A percentile compares a stretch with the other conserved stretches of the same genome.
phyloP scores from a whole-genome alignment of 2,888 invertebrate species.

The Drosophila meridiana region DNA sequence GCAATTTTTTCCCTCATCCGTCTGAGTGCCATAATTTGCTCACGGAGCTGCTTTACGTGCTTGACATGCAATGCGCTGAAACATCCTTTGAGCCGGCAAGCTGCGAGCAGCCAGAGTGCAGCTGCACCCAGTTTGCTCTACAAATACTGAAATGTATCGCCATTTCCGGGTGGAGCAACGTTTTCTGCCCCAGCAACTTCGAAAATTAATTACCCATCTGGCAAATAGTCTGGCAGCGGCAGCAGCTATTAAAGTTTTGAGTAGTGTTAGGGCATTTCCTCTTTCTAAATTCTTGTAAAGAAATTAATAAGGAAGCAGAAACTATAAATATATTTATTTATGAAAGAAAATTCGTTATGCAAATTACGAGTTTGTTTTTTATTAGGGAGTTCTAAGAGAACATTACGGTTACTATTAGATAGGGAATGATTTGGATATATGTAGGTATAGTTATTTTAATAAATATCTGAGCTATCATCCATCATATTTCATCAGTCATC shows the following conservation, averaged over 20 bases:
- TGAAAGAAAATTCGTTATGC: not conserved
- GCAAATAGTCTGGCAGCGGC: constrained; percentile 4
- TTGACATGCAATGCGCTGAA: constrained; percentile 6
- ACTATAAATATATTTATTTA: not conserved
- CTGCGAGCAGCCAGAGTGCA: not conserved
- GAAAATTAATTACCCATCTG: constrained; percentile 20
- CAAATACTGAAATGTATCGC: constrained; percentile 23
- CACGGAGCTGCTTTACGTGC: constrained; percentile 2
- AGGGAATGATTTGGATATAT: too few species aligned
- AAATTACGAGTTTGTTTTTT: not conserved
- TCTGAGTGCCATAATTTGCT: constrained; percentile 8
- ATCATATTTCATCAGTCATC: too few species aligned
- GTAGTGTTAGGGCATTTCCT: not conserved
- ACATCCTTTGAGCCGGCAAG: constrained; percentile 3
- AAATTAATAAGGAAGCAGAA: not conserved
- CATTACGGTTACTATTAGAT: too few species aligned
- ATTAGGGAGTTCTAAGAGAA: not conserved
- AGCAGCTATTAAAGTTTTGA: not conserved
- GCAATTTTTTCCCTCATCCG: not conserved
- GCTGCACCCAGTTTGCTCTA: constrained; percentile 4
- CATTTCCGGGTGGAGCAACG: constrained; percentile 6
- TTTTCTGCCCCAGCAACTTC: constrained; percentile 10
- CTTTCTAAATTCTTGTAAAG: not conserved
- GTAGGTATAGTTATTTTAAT: too few species aligned
- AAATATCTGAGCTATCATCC: too few species aligned